Conservation (phyloP, 1,140 invertebrate genomes). For the Heterodera schachtii region DNA sequence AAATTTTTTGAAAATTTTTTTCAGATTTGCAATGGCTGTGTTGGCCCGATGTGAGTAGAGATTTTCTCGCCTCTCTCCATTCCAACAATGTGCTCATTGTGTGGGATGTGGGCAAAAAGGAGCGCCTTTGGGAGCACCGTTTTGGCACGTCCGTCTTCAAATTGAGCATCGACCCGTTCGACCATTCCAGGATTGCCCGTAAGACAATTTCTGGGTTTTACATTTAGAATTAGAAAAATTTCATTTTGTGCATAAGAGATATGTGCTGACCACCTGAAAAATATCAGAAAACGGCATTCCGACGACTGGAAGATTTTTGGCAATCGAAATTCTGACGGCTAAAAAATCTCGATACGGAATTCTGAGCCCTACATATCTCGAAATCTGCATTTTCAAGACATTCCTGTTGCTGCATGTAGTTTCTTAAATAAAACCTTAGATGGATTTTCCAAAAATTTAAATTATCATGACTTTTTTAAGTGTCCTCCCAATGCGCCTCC, state of each 20-base stretch:
- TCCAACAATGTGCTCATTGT: slow-evolving; percentile 43
- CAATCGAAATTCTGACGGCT: no score
- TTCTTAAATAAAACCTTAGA: no score
- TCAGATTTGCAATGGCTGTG: slow-evolving; percentile 52
- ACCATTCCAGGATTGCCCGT: slow-evolving; percentile 36
- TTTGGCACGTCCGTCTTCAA: slow-evolving; percentile 38
- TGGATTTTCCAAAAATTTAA: no score
- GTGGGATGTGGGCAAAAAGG: slow-evolving; percentile 41
- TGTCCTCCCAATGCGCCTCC: not conserved
- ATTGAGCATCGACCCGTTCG: slow-evolving; percentile 46
- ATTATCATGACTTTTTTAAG: not conserved
- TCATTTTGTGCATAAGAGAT: no score
- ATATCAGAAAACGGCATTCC: no score
- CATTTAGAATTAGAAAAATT: no score
- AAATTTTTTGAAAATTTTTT: slow-evolving; percentile 5
- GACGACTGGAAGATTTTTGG: no score
- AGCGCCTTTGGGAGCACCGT: slow-evolving; percentile 42
- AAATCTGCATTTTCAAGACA: no score
- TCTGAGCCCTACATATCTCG: no score
- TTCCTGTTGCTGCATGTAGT: no score
- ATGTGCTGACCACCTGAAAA: no score
- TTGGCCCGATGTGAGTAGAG: slow-evolving; percentile 41
- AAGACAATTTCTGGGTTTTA: slow-evolving; percentile 8
- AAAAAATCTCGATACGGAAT: no score
- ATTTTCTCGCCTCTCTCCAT: slow-evolving; percentile 45